phyloP scores from a whole-genome alignment of 2,797 vertebrate species.

The Xenops minutus region DNA sequence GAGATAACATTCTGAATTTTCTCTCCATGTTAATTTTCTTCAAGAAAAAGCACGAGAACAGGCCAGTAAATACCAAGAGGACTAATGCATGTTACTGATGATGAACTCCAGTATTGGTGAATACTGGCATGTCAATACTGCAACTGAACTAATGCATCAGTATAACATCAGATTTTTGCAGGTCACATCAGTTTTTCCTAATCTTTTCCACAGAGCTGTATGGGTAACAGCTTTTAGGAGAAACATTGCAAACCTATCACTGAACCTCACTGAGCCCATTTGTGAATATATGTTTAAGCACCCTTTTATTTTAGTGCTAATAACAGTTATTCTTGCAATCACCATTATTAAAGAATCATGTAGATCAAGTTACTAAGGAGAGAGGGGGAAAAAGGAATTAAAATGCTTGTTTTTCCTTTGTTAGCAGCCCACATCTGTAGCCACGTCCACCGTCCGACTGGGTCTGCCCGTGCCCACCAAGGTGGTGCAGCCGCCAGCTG shows the following conservation, averaged over 20 bases:
- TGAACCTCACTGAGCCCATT: background rate
- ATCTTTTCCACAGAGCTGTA: background rate
- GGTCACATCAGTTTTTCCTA: background rate
- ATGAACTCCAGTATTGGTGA: background rate
- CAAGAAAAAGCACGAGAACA: background rate
- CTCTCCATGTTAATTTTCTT: background rate
- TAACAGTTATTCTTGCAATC: background rate
- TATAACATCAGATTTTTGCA: background rate
- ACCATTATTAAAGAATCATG: background rate
- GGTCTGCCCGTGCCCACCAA: slow-evolving; percentile 53
- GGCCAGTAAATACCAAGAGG: background rate
- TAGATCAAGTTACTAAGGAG: background rate
- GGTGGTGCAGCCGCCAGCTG: background rate
- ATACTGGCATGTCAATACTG: background rate
- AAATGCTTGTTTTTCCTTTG: background rate
- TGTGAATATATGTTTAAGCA: background rate
- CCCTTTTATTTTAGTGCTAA: background rate
- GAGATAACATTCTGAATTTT: background rate
- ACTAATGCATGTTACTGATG: background rate
- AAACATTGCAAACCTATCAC: background rate
- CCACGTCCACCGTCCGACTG: slow-evolving; percentile 32
- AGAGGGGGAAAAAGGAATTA: background rate
- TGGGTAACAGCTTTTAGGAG: background rate
- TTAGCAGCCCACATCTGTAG: slow-evolving; percentile 39
- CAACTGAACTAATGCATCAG: background rate